Percentiles rank a stretch among this genome's conserved stretches.
Conservation (phyloP, 2,113 vertebrate species). For the Pampusana beccarii region DNA sequence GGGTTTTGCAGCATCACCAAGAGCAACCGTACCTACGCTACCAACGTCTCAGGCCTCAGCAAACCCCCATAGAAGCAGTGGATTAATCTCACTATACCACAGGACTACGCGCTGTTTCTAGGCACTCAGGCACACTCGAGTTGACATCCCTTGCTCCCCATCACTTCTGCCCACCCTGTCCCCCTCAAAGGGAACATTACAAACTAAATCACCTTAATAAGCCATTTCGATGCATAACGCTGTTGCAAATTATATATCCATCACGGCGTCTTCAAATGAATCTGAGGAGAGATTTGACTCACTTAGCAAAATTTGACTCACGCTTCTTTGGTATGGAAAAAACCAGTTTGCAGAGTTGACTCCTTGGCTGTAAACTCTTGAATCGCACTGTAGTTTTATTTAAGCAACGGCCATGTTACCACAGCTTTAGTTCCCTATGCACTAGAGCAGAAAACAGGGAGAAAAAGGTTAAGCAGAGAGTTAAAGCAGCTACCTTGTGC, state of each 20-base stretch:
- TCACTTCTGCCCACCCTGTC: not conserved
- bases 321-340: constrained; percentile 23
- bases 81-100: not conserved
- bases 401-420: not conserved
- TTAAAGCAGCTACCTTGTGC: not conserved
- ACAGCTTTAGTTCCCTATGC: not conserved
- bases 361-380: not conserved
- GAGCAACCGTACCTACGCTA: rapidly evolving
- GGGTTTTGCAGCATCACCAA: not conserved
- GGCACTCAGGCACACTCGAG: not conserved
- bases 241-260: not conserved
- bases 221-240: not conserved
- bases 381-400: not conserved
- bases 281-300: constrained; percentile 50
- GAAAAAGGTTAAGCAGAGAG: not conserved
- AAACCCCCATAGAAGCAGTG: rapidly evolving
- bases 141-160: not conserved
- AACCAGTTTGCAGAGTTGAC: constrained; percentile 1
- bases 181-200: not conserved
- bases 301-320: constrained; percentile 52
- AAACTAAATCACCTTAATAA: not conserved
- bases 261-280: not conserved
- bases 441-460: not conserved
- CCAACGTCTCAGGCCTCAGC: not conserved
- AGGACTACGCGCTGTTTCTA: not conserved